Conservation (phyloP, 2,797 vertebrate genomes). For the Peromyscus eremicus region DNA sequence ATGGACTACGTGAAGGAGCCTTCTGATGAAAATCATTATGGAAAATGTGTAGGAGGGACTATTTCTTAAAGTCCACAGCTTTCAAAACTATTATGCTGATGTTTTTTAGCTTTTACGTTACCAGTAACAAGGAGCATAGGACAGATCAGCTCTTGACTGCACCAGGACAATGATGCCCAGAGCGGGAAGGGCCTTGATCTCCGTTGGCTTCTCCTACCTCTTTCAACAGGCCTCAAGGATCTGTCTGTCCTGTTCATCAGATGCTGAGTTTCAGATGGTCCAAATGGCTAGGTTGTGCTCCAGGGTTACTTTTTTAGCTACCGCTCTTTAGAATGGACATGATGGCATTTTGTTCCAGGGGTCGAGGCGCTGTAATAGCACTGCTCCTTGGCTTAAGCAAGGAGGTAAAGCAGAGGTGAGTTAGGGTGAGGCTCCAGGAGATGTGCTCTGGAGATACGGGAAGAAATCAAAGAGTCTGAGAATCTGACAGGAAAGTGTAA, state of each 20-base stretch:
- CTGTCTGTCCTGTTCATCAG: background rate
- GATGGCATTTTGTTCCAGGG: background rate
- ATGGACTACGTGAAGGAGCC: background rate
- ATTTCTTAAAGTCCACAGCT: background rate
- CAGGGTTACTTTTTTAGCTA: background rate
- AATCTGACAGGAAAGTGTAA: background rate
- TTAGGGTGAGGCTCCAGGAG: background rate
- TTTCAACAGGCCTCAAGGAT: background rate
- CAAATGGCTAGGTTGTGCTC: background rate
- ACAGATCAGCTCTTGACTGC: background rate
- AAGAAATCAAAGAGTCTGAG: background rate
- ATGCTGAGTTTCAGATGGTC: background rate
- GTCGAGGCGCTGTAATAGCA: background rate
- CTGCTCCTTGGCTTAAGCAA: background rate
- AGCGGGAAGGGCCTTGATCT: background rate
- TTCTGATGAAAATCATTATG: constrained; percentile 37
- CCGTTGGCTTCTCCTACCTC: background rate
- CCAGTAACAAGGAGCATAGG: background rate
- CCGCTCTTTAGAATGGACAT: background rate
- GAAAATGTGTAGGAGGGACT: background rate
- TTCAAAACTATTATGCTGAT: background rate
- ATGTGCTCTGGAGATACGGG: background rate
- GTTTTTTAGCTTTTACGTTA: constrained; percentile 9
- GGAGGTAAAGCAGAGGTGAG: constrained; percentile 6
- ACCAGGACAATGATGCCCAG: background rate